These are phyloP conservation scores for Cotesia vestalis DNA, from an alignment of 1,140 invertebrate genomes.

Conservation along the genomic window DNA sequence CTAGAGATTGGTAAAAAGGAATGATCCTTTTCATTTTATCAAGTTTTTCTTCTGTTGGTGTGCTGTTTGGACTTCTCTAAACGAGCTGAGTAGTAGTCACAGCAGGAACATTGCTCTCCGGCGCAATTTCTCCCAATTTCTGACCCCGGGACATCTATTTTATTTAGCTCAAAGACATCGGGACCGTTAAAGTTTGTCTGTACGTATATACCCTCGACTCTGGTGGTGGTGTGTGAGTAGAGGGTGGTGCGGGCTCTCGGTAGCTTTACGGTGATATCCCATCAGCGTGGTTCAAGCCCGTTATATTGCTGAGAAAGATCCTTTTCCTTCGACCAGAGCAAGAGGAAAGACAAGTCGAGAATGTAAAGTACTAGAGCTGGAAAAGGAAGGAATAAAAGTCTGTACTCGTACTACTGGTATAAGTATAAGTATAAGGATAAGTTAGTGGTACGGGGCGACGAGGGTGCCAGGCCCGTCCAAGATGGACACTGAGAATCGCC, in stretches of 20 bases:
- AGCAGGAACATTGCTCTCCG: slow-evolving; percentile 28
- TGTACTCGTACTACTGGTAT: neutral
- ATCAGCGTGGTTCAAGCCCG: slow-evolving; percentile 23
- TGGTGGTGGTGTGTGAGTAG: too few relatives aligned
- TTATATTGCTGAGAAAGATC: slow-evolving; percentile 34
- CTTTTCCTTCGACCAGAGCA: slow-evolving; percentile 1
- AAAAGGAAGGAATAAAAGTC: neutral
- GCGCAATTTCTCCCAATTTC: slow-evolving; percentile 63
- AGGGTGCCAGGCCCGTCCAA: slow-evolving; percentile 50
- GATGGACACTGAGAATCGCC: slow-evolving; percentile 67
- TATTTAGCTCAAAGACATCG: slow-evolving; percentile 59
- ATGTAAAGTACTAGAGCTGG: neutral
- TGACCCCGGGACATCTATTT: slow-evolving; percentile 62
- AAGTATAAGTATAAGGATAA: slow-evolving; percentile 28
- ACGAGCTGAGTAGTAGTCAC: slow-evolving; percentile 28
- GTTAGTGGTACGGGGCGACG: slow-evolving; percentile 16
- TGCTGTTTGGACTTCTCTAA: slow-evolving; percentile 28
- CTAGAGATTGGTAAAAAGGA: slow-evolving; percentile 18
- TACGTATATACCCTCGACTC: too few relatives aligned
- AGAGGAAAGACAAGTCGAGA: slow-evolving; percentile 31
- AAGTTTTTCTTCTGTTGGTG: slow-evolving; percentile 11
- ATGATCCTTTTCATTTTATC: neutral
- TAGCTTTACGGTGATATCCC: slow-evolving; percentile 35
- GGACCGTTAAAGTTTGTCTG: slow-evolving; percentile 50
- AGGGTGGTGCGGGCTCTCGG: slow-evolving; percentile 25